Conservation (phyloP, 2,888 invertebrate genomes). For the Lissonota sp. region DNA sequence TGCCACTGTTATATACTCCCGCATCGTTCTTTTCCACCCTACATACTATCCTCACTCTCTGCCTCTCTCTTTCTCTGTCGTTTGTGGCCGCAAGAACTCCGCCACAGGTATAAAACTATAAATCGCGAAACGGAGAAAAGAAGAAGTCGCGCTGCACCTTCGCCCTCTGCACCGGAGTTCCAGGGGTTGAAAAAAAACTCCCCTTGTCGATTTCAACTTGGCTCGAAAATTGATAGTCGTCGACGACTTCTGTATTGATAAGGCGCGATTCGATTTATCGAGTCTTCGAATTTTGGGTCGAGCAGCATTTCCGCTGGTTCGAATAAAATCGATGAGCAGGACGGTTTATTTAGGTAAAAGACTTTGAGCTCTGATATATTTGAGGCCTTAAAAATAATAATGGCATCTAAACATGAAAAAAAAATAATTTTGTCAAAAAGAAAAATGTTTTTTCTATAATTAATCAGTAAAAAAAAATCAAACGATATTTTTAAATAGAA, state of each 20-base stretch:
- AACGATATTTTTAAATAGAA: too few species aligned
- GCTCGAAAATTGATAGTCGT: constrained; percentile 22
- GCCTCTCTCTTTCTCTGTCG: constrained; percentile 1
- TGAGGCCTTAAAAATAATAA: too few species aligned
- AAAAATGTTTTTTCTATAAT: too few species aligned
- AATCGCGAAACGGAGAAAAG: constrained; percentile 72
- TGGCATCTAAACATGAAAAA: too few species aligned
- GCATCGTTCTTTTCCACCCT: constrained; percentile 24
- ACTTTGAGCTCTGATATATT: too few species aligned
- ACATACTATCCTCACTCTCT: neutral
- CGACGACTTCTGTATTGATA: neutral
- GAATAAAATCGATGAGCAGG: too few species aligned
- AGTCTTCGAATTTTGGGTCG: too few species aligned
- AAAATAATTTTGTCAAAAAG: too few species aligned
- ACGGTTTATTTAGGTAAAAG: too few species aligned
- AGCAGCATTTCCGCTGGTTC: too few species aligned
- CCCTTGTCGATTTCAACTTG: constrained; percentile 9
- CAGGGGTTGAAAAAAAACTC: constrained; percentile 41
- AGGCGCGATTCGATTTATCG: constrained; percentile 4
- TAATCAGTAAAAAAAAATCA: too few species aligned
- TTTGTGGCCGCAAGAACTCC: constrained; percentile 22
- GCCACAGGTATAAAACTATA: constrained; percentile 78
- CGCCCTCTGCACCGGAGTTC: constrained; percentile 1
- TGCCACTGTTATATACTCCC: constrained; percentile 29
- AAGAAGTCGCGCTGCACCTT: constrained; percentile 43